Conservation (phyloP, 2,113 vertebrate genomes). For the Sisor rabdophorus region DNA sequence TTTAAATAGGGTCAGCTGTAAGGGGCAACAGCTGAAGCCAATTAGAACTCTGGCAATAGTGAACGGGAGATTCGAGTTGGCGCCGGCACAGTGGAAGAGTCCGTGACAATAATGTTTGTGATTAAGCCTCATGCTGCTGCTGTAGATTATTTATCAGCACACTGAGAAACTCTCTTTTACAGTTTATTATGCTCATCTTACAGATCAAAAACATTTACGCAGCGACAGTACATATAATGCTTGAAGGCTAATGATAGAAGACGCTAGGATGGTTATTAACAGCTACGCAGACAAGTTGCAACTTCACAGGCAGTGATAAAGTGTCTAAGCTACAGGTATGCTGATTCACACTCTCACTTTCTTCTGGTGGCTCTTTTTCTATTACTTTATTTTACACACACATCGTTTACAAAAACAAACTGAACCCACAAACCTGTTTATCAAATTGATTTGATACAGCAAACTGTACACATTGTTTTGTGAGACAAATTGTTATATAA, state of each 20-base stretch:
- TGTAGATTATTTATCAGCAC: neutral
- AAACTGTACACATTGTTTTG: neutral
- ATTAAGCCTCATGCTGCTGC: neutral
- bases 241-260: neutral
- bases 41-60: too few relatives aligned
- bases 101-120: constrained; percentile 13
- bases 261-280: constrained; percentile 35
- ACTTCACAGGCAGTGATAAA: constrained; percentile 24
- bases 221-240: neutral
- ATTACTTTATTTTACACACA: neutral
- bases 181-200: neutral
- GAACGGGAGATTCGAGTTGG: too few relatives aligned
- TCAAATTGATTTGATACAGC: neutral
- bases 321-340: constrained; percentile 14
- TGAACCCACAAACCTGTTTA: neutral
- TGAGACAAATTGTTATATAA: too few relatives aligned
- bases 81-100: too few relatives aligned
- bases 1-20: too few relatives aligned
- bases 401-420: neutral
- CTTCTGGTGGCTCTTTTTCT: neutral
- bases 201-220: neutral
- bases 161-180: neutral
- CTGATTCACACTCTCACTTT: neutral
- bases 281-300: constrained; percentile 27
- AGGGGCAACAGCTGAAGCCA: too few relatives aligned